phyloP scores from a whole-genome alignment of 1,140 invertebrate genomes.

The Anastrepha obliqua region DNA sequence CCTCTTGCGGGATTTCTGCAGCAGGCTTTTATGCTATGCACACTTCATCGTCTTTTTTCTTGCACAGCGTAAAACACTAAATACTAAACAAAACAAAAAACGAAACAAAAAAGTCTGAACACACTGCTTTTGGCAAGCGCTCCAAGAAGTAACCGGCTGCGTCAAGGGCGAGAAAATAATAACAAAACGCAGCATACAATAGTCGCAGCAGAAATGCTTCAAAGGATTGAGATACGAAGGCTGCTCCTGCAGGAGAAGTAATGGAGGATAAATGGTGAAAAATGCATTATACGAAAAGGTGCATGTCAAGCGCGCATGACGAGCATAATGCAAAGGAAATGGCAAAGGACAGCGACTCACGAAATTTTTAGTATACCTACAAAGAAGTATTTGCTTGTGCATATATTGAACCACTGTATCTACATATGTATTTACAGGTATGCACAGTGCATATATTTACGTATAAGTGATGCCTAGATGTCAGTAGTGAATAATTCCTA shows the following conservation, averaged over 20 bases:
- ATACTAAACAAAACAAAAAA: neutral
- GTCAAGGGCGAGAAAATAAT: constrained; percentile 41
- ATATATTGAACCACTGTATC: no score
- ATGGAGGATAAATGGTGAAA: neutral
- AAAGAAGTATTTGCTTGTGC: no score
- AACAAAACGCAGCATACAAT: neutral
- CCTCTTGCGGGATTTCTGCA: constrained; percentile 9
- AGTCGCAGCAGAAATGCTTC: neutral
- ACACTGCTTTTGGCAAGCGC: constrained; percentile 29
- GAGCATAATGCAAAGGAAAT: neutral
- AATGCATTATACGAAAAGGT: neutral
- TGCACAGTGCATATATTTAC: no score
- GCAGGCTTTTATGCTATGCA: neutral
- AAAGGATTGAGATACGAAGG: neutral
- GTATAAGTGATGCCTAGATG: no score
- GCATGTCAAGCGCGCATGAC: constrained; percentile 24
- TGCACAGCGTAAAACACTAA: neutral
- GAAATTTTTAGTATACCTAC: constrained; percentile 26
- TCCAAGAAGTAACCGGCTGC: neutral
- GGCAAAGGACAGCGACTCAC: neutral
- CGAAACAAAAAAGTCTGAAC: neutral
- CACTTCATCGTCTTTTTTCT: neutral
- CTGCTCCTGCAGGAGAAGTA: neutral
- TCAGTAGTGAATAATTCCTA: no score
- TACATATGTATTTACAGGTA: no score